Evolutionary conservation across 1,140 invertebrate species (phyloP), one percentile per base, ranked within the genome.

Genomic region (Orussus abietinus): DNA sequence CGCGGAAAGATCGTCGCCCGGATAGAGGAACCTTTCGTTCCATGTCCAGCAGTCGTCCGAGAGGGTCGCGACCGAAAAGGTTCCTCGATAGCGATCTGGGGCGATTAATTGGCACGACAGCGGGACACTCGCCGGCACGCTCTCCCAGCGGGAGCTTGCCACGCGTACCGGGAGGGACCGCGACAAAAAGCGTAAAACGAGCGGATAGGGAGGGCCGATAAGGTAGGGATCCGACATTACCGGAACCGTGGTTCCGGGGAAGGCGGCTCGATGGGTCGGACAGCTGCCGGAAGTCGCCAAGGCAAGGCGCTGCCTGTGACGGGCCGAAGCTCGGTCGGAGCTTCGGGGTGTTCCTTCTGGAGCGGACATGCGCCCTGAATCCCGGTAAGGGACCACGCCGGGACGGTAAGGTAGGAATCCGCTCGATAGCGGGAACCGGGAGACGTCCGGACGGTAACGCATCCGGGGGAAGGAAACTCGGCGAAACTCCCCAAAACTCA

Each of bases 21-120:
- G n/a, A n/a, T n/a, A n/a, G n/a, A n/a, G n/a, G n/a, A n/a, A n/a
- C n/a, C 25, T 11, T 10, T 11, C 25, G 25, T 10, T 11, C 25
- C n/a, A n/a, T n/a, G n/a, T n/a, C n/a, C n/a, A n/a, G n/a, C n/a
- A n/a, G n/a, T n/a, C n/a, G n/a, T n/a, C n/a, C n/a, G n/a, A n/a
- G n/a, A n/a, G n/a, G 55, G 52, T 51, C 64, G 55, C 61, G 58
- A 67, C 64, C 59, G 59, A 70, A 68, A 65, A 62, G 60, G 67
- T 70, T 62, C 61, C 66, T 66, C 52, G 66, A 71, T 71, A 69
- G 61, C 42, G 58, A 71, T 71, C 68, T 67, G 49, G 62, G 58
- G 60, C 62, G 61, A 69, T 71, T 69, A 71, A 69, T 71, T 69
- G 65, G 66, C 68, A 67, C 65, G 66, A 71, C 65, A 64, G 62